Evolutionary conservation across 2,113 vertebrate genomes (phyloP).

Genomic region (Heliornis fulica): DNA sequence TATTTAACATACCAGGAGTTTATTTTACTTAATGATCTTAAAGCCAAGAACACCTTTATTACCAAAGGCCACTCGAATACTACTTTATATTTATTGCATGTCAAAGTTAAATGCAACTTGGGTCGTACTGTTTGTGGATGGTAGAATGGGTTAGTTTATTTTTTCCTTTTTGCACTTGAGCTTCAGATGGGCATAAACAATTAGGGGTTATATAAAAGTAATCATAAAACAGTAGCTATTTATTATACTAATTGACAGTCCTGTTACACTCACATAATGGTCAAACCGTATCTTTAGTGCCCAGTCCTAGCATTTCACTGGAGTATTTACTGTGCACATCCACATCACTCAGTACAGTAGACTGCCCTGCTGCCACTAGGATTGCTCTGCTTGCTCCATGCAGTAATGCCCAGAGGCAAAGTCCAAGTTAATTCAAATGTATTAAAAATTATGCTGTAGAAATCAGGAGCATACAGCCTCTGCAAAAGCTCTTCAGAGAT

Average conservation of each 20-base stretch:
- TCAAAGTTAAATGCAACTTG: neutral
- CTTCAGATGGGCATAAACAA: neutral
- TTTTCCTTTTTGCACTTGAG: neutral
- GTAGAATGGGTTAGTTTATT: no score
- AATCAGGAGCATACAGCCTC: neutral
- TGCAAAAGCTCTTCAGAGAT: neutral
- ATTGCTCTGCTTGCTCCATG: neutral
- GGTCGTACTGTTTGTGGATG: no score
- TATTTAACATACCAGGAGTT: neutral
- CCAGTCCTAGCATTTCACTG: neutral
- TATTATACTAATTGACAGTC: neutral
- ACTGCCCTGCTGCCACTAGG: neutral
- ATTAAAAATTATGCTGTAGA: neutral
- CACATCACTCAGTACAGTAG: neutral
- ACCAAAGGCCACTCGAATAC: neutral
- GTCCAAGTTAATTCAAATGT: neutral
- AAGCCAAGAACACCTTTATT: neutral
- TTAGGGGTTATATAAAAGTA: neutral
- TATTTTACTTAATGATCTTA: neutral
- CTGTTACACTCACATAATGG: fast-evolving
- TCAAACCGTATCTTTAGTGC: neutral
- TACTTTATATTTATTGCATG: neutral
- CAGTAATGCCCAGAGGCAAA: neutral
- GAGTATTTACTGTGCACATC: neutral
- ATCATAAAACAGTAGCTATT: neutral